Evolutionary conservation across 2,797 vertebrate genomes (phyloP), one percentile per base, ranked within the genome.

Genomic region (Hippopotamyrus pictus): DNA sequence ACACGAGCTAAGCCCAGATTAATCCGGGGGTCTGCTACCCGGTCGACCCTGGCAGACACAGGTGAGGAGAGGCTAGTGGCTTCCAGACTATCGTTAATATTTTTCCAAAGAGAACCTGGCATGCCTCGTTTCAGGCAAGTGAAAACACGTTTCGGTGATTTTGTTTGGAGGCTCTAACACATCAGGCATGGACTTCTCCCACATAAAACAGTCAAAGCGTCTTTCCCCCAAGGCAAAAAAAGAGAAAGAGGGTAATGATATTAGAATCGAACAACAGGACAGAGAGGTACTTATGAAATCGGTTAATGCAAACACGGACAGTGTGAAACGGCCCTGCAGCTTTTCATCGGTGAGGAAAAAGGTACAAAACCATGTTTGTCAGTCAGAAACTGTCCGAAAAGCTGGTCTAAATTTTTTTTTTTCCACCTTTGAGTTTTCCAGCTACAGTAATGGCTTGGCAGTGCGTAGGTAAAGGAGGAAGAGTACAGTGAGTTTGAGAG

Each of bases 181-280:
- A 87, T 92, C 91, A 90, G 93, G 94, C 92, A 92, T 93, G 82
- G 92, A 93, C 92, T 82, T 91, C 91, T 93, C 93, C 93, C 92
- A 96, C 93, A 92, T 91, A 85, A 93, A 93, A 93, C 90, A 50
- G 14, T 41, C 53, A n/a, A 79, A 90, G 88, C 93, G 93, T 22
- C 90, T 79, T 92, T 59, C 73, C 90, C 92, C 89, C 44, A 14
- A 89, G 95, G 94, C 88, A 88, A 92, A 91, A 90, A 92, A 90
- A 57, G 92, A 93, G 94, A 94, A 94, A 25, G 94, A 95, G 94
- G 90, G 73, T 96, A 96, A 96, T 95, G 94, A 92, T 94, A 95
- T 96, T 96, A 95, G 88, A 89, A 91, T 94, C 93, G 92, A 94
- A 93, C 93, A 92, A 92, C 93, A 94, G 94, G 95, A 95, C 94